These are phyloP conservation scores for Caenorhabditis tropicalis DNA, from an alignment of 1,140 invertebrate genomes.

Conservation along the genomic window DNA sequence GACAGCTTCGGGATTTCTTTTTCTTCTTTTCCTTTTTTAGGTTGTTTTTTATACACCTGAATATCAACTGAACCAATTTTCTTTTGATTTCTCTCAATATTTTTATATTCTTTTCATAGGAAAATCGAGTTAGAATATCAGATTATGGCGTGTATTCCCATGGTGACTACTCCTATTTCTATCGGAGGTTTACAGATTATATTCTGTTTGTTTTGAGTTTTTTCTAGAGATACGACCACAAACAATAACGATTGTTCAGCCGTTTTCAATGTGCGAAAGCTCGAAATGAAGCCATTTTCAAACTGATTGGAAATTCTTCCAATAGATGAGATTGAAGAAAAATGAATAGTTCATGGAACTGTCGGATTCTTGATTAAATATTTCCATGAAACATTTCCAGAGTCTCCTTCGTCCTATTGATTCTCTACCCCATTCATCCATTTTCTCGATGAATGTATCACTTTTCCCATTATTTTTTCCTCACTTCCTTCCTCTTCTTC, in stretches of 20 bases:
- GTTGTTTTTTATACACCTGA: background rate
- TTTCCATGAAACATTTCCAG: too few relatives aligned
- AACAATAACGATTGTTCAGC: background rate
- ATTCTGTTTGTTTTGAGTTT: background rate
- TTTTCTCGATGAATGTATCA: background rate
- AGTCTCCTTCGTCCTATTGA: too few relatives aligned
- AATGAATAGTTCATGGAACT: too few relatives aligned
- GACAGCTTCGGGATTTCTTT: conserved; percentile 25
- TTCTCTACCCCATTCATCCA: background rate
- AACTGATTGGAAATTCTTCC: too few relatives aligned
- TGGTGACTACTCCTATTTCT: background rate
- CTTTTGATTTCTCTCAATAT: background rate
- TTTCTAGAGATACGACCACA: background rate
- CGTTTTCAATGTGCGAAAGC: background rate
- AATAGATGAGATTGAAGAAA: too few relatives aligned
- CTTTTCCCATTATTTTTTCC: background rate
- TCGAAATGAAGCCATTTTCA: too few relatives aligned
- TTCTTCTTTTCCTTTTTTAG: background rate
- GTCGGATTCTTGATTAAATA: too few relatives aligned
- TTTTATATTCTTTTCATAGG: too few relatives aligned
- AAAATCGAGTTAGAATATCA: background rate
- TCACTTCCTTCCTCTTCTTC: background rate
- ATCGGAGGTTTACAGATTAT: background rate
- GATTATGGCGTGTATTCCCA: background rate
- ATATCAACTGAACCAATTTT: background rate